Base-by-base conservation (phyloP, 2,888 invertebrate species). In the Nipponacmea schrenckii region DNA sequence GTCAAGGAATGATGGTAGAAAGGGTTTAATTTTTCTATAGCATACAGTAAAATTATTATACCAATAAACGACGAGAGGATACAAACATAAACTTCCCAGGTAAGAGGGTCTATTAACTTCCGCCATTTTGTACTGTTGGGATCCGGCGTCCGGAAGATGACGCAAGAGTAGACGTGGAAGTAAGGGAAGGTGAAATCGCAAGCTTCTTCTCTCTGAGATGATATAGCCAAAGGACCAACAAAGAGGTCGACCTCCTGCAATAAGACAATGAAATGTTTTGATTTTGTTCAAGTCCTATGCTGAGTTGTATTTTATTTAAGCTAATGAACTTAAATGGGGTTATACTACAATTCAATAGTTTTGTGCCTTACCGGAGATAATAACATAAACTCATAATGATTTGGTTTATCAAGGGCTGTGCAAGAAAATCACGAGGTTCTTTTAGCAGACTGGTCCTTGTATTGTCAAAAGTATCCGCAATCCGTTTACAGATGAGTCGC, bases 101-200 rank as follows among this genome's bases (percentile, higher is more conserved):
- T 77, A 68, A 83, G 80, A 1, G 83, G 83, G 48, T 80, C 79
- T 24, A 81, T 75, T 39, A 82, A 68, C 0, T 79, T 83, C 14
- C 76, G 71, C 83, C 83, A 83, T 72, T 83, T 83, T 45, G 31
- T 66, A 14, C 70, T 65, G 12, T 72, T 67, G 0, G 79, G 76
- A 67, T 83, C 79, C 1, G 80, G 81, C 66, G 79, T 81, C 69
- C 74, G 79, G 67, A 82, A 72, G 14, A 84, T 62, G 3, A 81
- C 79, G 7, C 79, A 77, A 10, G 79, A 77, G 64, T 77, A 77
- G 68, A 82, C 83, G 39, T 76, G 77, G 72, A 70, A 78, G 68
- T 78, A 96, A 0, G 96, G 96, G 0, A 95, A 94, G 3, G 96
- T 94, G 83, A 95, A 96, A 87, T 96, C 96, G 1, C 96, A 93